Evolutionary conservation across 2,888 invertebrate genomes (phyloP), one percentile per base, ranked within the genome.

Genomic region (Tholera decimalis): DNA sequence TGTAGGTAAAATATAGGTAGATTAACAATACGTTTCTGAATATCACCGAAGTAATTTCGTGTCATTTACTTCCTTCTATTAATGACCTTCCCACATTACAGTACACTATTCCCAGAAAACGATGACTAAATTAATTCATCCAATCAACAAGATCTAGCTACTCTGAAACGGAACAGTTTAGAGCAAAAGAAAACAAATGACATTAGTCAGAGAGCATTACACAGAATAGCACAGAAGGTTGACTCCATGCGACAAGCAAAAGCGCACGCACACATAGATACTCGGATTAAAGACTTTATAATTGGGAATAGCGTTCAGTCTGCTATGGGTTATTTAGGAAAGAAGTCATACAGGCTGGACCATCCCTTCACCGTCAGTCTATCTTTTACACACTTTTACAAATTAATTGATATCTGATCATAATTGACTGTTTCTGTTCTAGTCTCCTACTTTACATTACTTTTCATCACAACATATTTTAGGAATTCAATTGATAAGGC

Each of bases 121-220:
- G 3, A 22, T 62, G 62, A 62, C 55, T 33, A 33, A 30, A 43
- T 70, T 13, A 62, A 55, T 62, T 69, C 37, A 37, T 13, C 46
- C n/a, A 68, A 62, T 73, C 37, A 28, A 53, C 46, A 28, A 35
- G 47, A 53, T 56, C 46, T 55, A 46, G 24, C 33, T 18, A 44
- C 49, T 44, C 47, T 18, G 0, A 43, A 53, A n/a, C 41, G 44
- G 41, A 51, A 64, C 33, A n/a, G 20, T 61, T 55, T 22, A 11
- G 22, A 51, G 20, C 28, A 22, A 56, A 58, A 51, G 55, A 58
- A 74, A 69, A 63, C 49, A 63, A 56, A 63, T 49, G 39, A 30
- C n/a, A 61, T 67, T 68, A 68, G 54, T 78, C 74, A 73, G 11
- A 28, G 8, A 11, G 1, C 20, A 54, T n/a, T 2, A 41, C 11